Evolutionary conservation across 2,888 invertebrate genomes (phyloP).

Genomic region (Mycogona germanica): DNA sequence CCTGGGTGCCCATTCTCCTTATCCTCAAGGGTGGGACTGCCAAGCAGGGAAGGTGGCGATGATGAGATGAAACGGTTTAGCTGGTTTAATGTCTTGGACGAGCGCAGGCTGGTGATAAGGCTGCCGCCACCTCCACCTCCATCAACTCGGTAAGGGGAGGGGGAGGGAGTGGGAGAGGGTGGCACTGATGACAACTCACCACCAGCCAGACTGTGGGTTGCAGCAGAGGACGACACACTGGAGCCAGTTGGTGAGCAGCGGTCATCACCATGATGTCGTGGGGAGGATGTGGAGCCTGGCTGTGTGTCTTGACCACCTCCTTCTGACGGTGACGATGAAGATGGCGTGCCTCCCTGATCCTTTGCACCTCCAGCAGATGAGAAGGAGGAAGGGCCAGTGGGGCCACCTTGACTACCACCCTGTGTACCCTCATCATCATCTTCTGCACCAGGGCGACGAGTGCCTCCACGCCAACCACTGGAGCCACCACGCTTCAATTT

Average conservation of each 20-base stretch:
- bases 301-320: not conserved
- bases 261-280: too few species aligned
- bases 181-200: not conserved
- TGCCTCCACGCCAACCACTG: slow-evolving; percentile 12
- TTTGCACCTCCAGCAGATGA: slow-evolving; percentile 1
- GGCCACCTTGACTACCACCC: slow-evolving; percentile 3
- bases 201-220: not conserved
- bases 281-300: not conserved
- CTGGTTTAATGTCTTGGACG: slow-evolving; percentile 14
- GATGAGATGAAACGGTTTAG: slow-evolving; percentile 11
- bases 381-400: slow-evolving; percentile 39
- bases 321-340: not conserved
- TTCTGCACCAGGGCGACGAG: not conserved
- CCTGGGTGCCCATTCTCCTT: slow-evolving; percentile 3
- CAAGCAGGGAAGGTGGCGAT: not conserved
- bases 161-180: slow-evolving; percentile 2
- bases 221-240: too few species aligned
- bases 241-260: too few species aligned
- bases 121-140: too few species aligned
- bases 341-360: not conserved
- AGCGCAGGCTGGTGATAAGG: slow-evolving; percentile 13
- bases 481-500: slow-evolving; percentile 46
- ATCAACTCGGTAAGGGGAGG: slow-evolving; percentile 9
- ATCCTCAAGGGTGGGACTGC: not conserved
- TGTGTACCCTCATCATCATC: slow-evolving; percentile 12